These are phyloP conservation scores for Xestia ashworthii DNA, from an alignment of 2,888 invertebrate species.

Conservation along the genomic window DNA sequence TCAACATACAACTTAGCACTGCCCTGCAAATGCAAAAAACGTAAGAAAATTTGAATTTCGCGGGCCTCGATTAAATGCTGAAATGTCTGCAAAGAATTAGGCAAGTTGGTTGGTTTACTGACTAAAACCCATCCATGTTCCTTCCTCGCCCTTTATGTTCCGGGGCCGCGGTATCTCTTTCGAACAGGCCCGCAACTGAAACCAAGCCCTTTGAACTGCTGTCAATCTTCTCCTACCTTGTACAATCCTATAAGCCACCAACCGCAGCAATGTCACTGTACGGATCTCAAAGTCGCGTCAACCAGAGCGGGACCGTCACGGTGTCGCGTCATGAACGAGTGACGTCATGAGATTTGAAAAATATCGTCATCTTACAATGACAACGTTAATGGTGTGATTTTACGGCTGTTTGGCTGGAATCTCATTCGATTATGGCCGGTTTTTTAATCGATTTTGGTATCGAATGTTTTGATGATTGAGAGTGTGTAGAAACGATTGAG, in stretches of 20 bases:
- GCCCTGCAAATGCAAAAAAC: too few relatives aligned
- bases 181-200: too few relatives aligned
- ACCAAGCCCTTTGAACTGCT: not conserved
- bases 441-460: constrained; percentile 14
- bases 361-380: constrained; percentile 43
- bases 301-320: constrained; percentile 80
- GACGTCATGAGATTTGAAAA: constrained; percentile 71
- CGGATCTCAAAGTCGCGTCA: constrained; percentile 76
- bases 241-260: constrained; percentile 16
- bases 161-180: too few relatives aligned
- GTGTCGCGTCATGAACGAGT: constrained; percentile 50
- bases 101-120: too few relatives aligned
- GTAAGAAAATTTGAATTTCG: too few relatives aligned
- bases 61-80: not conserved
- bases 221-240: constrained; percentile 1
- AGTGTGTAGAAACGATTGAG: not conserved
- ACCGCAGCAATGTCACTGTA: constrained; percentile 72
- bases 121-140: too few relatives aligned
- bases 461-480: not conserved
- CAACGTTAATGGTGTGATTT: constrained; percentile 43
- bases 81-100: not conserved
- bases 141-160: too few relatives aligned
- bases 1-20: too few relatives aligned
- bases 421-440: constrained; percentile 20
- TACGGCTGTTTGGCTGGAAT: constrained; percentile 43